These are phyloP conservation scores for Timema podura DNA, from an alignment of 2,888 invertebrate genomes.

Conservation along the genomic window DNA sequence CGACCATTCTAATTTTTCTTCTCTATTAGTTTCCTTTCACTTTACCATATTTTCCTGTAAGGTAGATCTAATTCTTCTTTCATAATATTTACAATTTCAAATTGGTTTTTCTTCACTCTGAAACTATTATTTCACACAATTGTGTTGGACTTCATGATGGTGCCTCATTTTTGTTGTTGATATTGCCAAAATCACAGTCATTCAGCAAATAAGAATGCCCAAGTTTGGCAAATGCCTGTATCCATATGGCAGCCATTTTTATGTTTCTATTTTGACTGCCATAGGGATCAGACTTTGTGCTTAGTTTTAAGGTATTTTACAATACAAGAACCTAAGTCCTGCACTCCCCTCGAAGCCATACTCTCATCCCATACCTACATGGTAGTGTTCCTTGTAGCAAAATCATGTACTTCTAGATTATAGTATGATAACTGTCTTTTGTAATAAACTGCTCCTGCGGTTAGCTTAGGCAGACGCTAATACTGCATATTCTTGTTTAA, in stretches of 20 bases:
- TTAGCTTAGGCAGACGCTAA: constrained; percentile 3
- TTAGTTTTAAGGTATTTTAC: constrained; percentile 6
- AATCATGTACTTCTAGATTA: neutral
- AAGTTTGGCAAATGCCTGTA: too few species aligned
- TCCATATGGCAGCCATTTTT: constrained; percentile 10
- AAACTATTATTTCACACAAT: neutral
- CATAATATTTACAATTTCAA: constrained; percentile 10
- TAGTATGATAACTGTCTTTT: constrained; percentile 3
- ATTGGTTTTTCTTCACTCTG: constrained; percentile 3
- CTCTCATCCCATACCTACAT: constrained; percentile 11
- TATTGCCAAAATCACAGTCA: constrained; percentile 2
- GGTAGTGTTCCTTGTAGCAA: neutral
- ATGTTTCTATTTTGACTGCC: neutral
- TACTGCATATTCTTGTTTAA: neutral
- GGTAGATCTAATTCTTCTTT: neutral
- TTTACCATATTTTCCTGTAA: constrained; percentile 1
- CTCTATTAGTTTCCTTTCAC: neutral
- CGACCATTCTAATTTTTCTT: neutral
- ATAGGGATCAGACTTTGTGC: neutral
- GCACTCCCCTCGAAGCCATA: neutral
- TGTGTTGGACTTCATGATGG: neutral
- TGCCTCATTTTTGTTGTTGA: neutral
- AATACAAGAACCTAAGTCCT: neutral
- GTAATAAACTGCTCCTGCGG: constrained; percentile 2
- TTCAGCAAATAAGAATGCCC: neutral